These are phyloP conservation scores for Drosophila planitibia DNA, from an alignment of 2,888 invertebrate genomes.

Conservation along the genomic window DNA sequence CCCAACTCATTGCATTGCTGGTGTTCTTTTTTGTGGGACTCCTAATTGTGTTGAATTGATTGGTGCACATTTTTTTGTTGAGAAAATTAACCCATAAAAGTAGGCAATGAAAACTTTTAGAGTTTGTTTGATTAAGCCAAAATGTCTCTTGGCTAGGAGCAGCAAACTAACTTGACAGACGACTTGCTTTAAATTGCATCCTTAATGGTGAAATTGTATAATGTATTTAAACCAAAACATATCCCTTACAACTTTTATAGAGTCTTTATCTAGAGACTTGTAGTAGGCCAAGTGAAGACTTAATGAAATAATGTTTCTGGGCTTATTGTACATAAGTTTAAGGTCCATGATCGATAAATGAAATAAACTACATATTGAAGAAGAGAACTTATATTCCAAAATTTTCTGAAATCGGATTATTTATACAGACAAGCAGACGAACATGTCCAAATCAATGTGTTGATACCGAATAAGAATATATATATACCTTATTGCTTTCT, in stretches of 20 bases:
- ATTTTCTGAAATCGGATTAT: neutral
- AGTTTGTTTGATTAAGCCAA: neutral
- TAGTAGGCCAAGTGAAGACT: neutral
- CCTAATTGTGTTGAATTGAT: constrained; percentile 59
- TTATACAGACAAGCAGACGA: neutral
- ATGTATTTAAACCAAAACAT: neutral
- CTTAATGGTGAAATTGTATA: neutral
- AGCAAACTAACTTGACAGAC: neutral
- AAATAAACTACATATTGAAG: neutral
- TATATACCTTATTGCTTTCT: no score
- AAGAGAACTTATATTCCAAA: neutral
- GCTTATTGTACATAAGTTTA: no score
- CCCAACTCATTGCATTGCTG: constrained; percentile 1
- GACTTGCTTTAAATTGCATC: neutral
- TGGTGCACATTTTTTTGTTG: constrained; percentile 21
- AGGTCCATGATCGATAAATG: no score
- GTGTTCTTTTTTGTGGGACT: constrained; percentile 22
- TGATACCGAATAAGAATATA: neutral
- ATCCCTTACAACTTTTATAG: neutral
- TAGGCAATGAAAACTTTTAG: constrained; percentile 7
- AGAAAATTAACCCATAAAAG: constrained; percentile 7
- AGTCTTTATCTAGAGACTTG: neutral
- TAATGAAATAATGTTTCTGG: neutral
- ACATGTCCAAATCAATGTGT: neutral
- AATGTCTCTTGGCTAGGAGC: neutral